Conservation (phyloP, 2,888 invertebrate genomes). For the Hofmannophila pseudospretella region DNA sequence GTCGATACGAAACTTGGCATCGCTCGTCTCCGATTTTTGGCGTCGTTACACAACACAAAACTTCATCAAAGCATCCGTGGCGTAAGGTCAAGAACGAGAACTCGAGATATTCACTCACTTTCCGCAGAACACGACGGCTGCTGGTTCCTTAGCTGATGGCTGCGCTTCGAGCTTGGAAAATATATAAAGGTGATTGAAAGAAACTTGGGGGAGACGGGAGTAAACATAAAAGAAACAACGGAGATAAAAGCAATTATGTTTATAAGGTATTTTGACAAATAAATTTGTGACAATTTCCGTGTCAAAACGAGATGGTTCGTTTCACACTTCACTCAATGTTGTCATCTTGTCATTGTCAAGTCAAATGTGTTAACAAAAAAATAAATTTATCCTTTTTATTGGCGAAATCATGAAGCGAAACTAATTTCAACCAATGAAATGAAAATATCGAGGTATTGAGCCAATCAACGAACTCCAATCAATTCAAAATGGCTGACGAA, state of each 20-base stretch:
- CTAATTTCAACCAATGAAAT: neutral
- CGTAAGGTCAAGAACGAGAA: slow-evolving; percentile 68
- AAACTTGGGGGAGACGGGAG: slow-evolving; percentile 43
- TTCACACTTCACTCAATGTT: too few relatives aligned
- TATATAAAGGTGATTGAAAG: slow-evolving; percentile 35
- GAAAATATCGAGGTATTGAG: neutral
- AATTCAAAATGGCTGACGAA: slow-evolving; percentile 1
- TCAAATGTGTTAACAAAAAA: neutral
- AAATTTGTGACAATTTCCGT: slow-evolving; percentile 50
- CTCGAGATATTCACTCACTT: slow-evolving; percentile 45
- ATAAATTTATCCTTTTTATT: neutral
- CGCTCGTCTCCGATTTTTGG: slow-evolving; percentile 50
- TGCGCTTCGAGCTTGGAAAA: slow-evolving; percentile 19
- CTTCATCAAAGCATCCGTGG: slow-evolving; percentile 47
- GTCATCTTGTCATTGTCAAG: neutral
- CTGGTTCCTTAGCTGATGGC: slow-evolving; percentile 9
- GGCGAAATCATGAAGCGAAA: neutral
- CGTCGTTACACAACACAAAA: slow-evolving; percentile 72
- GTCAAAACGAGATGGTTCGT: slow-evolving; percentile 12
- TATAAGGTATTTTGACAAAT: slow-evolving; percentile 71
- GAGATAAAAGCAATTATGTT: slow-evolving; percentile 52
- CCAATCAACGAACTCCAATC: neutral
- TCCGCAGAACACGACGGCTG: slow-evolving; percentile 2
- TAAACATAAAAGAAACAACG: slow-evolving; percentile 63
- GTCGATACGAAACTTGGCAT: slow-evolving; percentile 58